Base-by-base conservation (phyloP, 2,797 vertebrate species). In the Tachyglossus aculeatus region DNA sequence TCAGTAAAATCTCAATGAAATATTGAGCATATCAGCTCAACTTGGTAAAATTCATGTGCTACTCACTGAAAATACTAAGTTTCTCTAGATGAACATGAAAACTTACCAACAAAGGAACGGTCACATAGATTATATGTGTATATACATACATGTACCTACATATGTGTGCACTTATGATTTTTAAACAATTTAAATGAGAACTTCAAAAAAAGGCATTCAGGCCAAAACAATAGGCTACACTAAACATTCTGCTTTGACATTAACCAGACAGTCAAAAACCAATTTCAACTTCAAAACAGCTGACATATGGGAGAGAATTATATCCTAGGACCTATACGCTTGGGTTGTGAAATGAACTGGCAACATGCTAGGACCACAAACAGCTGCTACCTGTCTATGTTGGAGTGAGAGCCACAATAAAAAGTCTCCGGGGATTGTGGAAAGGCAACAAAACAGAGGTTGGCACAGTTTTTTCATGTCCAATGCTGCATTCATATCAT, bases 161-260 rank as follows among this genome's bases (percentile, higher is more conserved):
- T n/a, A n/a, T n/a, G n/a, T n/a, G n/a, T n/a, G n/a, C n/a, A n/a
- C n/a, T n/a, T n/a, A n/a, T n/a, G n/a, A n/a, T n/a, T n/a, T n/a
- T n/a, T n/a, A n/a, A n/a, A n/a, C n/a, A n/a, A n/a, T 38, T 64
- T 72, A 73, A 40, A 34, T 58, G 16, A 77, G 31, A 3, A 37
- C 27, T 48, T 41, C 34, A 36, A 31, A 71, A 66, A 53, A 2
- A 74, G 16, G 55, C 54, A 19, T 3, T 39, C 19, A 70, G 37
- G 19, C n/a, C n/a, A 66, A 57, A 34, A 3, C 15, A 10, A 44
- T n/a, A 44, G 16, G 31, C 1, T 6, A n/a, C 33, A 56, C 48
- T 47, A 34, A 48, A 55, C 77, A 56, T 73, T 54, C 7, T 34
- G 5, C 4, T 40, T 38, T 34, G 14, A 41, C 69, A 31, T 1